Base-by-base conservation (phyloP, 2,113 vertebrate species). In the Tupaia tana region DNA sequence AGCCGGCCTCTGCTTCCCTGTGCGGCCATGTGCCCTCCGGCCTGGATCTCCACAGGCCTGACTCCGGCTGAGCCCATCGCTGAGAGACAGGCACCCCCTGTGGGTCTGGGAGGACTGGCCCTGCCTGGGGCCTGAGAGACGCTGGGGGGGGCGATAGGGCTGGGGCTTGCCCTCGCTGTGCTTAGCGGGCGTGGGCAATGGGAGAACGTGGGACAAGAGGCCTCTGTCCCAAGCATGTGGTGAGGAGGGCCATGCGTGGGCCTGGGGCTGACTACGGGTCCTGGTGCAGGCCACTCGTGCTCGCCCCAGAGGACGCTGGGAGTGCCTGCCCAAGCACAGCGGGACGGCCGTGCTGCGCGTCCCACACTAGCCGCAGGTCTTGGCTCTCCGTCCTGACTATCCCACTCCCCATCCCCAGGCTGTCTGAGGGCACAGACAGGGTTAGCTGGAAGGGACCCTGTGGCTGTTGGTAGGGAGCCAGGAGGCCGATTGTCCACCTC, bases 401-500 rank as follows among this genome's bases (percentile, higher is more conserved):
- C 3, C 19, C 34, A 12, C 7, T 74, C 1, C n/a, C 20, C 4
- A 1, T n/a, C 24, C 16, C 7, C 43, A 43, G 69, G 54, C 70
- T 22, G 56, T 29, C 20, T 34, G 22, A 66, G 73, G 70, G 6
- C 3, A 1, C 3, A 1, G 71, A 9, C 73, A 18, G 63, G 7
- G 24, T 71, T 27, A 77, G 69, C n/a, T n/a, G 34, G 70, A 29
- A 54, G 77, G 73, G 90, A 34, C 12, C 19, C 69, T 74, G 59
- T 74, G n/a, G 20, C 66, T 29, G 7, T 24, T 86, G 79, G 67
- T 66, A 5, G 12, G 22, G 54, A 89, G 89, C 84, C 95, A 85
- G 71, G 54, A 80, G 24, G 75, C 24, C 0, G 1, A 91, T 80
- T 75, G 52, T 82, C 43, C 9, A 34, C 56, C 66, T 0, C 0